phyloP scores from a whole-genome alignment of 2,113 vertebrate genomes.

The Oreocharis arfaki region DNA sequence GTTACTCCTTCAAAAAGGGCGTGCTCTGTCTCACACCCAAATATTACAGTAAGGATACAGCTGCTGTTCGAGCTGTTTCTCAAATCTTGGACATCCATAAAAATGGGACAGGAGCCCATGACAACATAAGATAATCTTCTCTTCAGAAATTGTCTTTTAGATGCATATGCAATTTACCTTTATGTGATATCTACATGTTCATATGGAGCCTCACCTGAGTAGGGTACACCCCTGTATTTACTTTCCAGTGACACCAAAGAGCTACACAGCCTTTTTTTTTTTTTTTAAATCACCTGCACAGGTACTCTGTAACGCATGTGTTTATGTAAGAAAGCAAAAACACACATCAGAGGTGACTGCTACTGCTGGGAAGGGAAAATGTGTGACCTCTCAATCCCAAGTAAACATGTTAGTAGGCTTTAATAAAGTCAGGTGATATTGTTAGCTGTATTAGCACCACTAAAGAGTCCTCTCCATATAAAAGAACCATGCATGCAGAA shows the following conservation, averaged over 20 bases:
- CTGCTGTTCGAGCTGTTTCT: not conserved
- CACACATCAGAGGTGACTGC: not conserved
- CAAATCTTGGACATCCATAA: not conserved
- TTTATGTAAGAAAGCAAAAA: not conserved
- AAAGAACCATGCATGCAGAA: not conserved
- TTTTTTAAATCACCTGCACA: not conserved
- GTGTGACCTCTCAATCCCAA: not conserved
- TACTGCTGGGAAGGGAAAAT: not conserved
- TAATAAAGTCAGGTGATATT: not conserved
- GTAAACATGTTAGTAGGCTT: not conserved
- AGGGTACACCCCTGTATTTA: not conserved
- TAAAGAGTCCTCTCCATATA: not conserved
- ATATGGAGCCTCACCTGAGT: not conserved
- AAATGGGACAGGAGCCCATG: not conserved
- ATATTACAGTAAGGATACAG: not conserved
- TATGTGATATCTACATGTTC: not conserved
- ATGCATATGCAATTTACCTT: not conserved
- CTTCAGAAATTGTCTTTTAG: not conserved
- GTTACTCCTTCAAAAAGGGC: not conserved
- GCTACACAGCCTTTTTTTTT: not conserved
- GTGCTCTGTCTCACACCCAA: fast-evolving
- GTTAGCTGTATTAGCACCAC: not conserved
- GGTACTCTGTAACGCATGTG: not conserved
- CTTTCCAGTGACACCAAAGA: not conserved
- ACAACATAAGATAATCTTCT: not conserved